phyloP scores from a whole-genome alignment of 2,113 vertebrate species.

The Steatornis caripensis region DNA sequence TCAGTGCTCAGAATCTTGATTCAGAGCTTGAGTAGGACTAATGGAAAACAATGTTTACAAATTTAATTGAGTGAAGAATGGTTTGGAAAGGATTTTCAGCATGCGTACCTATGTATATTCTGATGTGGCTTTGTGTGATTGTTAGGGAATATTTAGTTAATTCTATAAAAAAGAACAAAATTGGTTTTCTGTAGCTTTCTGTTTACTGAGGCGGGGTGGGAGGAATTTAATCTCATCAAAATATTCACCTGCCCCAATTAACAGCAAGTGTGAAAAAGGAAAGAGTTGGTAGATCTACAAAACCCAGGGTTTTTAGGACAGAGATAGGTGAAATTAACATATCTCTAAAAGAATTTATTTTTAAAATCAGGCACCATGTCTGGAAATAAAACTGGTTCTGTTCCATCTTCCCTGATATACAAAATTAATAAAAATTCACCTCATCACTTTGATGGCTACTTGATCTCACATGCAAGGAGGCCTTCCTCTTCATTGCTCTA shows the following conservation, averaged over 20 bases:
- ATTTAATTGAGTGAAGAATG: not conserved
- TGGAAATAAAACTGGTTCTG: not conserved
- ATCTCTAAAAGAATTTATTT: not conserved
- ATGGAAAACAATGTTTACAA: not conserved
- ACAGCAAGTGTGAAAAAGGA: not conserved
- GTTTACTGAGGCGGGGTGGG: not conserved
- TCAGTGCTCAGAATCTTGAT: not conserved
- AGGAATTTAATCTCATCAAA: not conserved
- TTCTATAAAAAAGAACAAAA: not conserved
- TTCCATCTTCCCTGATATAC: not conserved
- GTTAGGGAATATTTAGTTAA: not conserved
- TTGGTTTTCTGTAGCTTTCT: not conserved
- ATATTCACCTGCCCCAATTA: not conserved
- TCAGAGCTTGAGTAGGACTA: not conserved
- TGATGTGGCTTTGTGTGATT: not conserved
- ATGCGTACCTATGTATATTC: not conserved
- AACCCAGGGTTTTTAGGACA: accelerated
- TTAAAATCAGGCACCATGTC: not conserved
- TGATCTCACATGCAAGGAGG: not conserved
- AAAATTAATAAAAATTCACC: not conserved
- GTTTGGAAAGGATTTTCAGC: not conserved
- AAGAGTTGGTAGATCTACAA: not conserved
- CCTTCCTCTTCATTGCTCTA: not conserved
- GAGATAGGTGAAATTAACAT: not conserved
- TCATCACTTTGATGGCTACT: not conserved